phyloP scores from a whole-genome alignment of 2,888 invertebrate species.

The Ormyrus nitidulus region DNA sequence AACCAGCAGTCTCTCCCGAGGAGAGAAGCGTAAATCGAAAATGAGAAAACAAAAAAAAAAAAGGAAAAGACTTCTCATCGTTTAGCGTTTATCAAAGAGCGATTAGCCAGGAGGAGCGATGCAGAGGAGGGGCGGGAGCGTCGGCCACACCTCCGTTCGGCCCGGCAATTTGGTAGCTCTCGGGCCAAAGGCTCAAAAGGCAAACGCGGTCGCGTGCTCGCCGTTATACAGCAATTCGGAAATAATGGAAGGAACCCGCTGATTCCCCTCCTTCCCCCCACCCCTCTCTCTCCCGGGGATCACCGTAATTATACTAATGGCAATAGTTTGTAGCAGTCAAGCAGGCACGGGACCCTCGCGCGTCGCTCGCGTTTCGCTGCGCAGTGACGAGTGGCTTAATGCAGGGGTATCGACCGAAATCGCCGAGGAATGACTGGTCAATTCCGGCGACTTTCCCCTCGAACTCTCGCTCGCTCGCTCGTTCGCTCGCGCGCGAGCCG shows the following conservation, averaged over 20 bases:
- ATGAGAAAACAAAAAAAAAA: not conserved
- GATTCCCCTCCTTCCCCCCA: not conserved
- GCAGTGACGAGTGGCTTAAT: conserved; percentile 48
- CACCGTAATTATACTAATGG: conserved; percentile 62
- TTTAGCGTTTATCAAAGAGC: conserved; percentile 45
- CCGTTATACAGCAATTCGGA: conserved; percentile 55
- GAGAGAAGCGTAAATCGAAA: not conserved
- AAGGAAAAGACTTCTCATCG: conserved; percentile 26
- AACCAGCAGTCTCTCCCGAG: not conserved
- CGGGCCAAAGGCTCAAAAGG: conserved; percentile 51
- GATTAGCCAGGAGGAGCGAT: conserved; percentile 41
- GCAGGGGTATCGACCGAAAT: conserved; percentile 44
- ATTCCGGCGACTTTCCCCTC: conserved; percentile 35
- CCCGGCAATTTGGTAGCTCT: conserved; percentile 44
- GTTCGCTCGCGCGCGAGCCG: not conserved
- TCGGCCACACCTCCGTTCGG: conserved; percentile 43
- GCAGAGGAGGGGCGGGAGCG: not conserved
- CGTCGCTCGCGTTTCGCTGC: conserved; percentile 5
- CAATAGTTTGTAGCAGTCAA: conserved; percentile 58
- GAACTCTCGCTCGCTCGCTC: too few relatives aligned
- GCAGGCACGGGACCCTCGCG: not conserved
- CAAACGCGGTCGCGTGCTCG: conserved; percentile 47
- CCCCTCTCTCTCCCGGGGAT: conserved; percentile 32
- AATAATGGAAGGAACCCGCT: conserved; percentile 56
- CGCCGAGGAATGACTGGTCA: conserved; percentile 51